Conservation (phyloP, 2,888 invertebrate genomes). For the Leptarthrus brevirostris region DNA sequence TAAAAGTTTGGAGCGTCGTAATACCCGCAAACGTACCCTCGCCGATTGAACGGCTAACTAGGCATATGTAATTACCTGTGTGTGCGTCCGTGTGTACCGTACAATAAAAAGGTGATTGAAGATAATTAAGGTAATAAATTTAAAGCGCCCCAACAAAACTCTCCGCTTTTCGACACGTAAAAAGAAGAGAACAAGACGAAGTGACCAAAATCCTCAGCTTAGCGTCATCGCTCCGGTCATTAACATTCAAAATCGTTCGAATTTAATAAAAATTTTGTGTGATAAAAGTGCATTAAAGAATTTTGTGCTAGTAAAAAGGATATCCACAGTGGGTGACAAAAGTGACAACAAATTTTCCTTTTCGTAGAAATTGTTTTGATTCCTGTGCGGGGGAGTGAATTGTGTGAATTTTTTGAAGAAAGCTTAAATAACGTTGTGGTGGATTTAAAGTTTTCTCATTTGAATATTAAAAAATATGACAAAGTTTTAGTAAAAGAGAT, state of each 20-base stretch:
- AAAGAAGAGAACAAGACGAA: constrained; percentile 4
- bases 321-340: constrained; percentile 3
- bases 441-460: too few species aligned
- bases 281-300: neutral
- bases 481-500: too few species aligned
- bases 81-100: constrained; percentile 13
- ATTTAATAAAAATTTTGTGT: neutral
- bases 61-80: constrained; percentile 3
- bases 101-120: constrained; percentile 40
- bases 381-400: too few species aligned
- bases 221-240: neutral
- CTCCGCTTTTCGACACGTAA: neutral
- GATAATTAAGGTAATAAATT: constrained; percentile 32
- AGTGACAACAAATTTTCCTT: too few species aligned
- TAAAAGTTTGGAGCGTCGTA: constrained; percentile 34
- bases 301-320: neutral
- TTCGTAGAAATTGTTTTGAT: too few species aligned
- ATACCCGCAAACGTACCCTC: constrained; percentile 3
- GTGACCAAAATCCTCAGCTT: neutral
- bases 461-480: too few species aligned
- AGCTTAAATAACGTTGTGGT: too few species aligned
- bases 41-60: neutral
- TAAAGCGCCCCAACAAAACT: neutral
- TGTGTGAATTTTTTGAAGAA: too few species aligned
- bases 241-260: neutral